Evolutionary conservation across 1,140 invertebrate genomes (phyloP).

Genomic region (Brachionus koreanus): DNA sequence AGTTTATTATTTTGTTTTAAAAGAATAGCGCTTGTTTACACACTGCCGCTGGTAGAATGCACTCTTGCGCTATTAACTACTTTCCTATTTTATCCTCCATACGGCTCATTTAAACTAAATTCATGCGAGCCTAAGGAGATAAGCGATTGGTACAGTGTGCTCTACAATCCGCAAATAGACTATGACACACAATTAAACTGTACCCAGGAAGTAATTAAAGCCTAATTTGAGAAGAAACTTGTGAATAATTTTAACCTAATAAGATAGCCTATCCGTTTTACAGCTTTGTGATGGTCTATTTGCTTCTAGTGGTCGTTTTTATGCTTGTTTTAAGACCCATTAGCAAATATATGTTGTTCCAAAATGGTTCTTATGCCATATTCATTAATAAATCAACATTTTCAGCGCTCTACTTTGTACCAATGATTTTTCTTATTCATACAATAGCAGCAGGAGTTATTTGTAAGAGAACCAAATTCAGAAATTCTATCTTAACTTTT

Average conservation of each 20-base stretch:
- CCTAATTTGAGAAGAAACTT: neutral
- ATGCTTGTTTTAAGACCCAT: neutral
- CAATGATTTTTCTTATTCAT: conserved; percentile 19
- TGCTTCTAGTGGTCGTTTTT: neutral
- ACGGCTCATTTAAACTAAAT: neutral
- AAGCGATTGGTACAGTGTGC: conserved; percentile 20
- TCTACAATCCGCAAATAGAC: conserved; percentile 27
- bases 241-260: neutral
- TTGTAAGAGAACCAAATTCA: conserved; percentile 7
- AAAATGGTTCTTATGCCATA: neutral
- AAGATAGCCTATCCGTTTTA: conserved; percentile 37
- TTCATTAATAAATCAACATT: conserved; percentile 11
- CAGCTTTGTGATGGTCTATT: conserved; percentile 33
- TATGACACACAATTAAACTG: conserved; percentile 22
- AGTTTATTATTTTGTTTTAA: neutral
- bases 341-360: neutral
- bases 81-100: neutral
- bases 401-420: conserved; percentile 21
- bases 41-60: neutral
- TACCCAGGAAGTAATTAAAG: conserved; percentile 9
- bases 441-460: neutral
- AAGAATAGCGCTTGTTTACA: conserved; percentile 16
- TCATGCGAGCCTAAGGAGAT: neutral
- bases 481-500: neutral
- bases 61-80: neutral